These are phyloP conservation scores for Phalloptychus januarius DNA, from an alignment of 2,797 vertebrate genomes.

Conservation along the genomic window DNA sequence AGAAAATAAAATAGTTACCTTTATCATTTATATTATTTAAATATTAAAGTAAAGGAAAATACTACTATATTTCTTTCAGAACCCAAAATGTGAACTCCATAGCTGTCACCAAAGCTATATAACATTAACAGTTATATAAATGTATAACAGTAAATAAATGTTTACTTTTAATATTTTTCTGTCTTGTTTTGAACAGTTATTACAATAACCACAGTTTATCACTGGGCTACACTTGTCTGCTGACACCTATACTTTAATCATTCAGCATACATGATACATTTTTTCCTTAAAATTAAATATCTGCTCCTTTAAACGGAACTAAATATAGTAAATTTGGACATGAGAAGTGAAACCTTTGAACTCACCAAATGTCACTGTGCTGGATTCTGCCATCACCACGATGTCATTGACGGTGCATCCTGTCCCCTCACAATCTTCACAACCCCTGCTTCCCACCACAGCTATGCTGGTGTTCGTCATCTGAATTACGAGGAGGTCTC, in stretches of 20 bases:
- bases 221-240: not conserved
- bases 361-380: conserved; percentile 69
- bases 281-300: not conserved
- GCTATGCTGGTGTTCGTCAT: conserved; percentile 74
- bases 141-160: too few relatives aligned
- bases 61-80: too few relatives aligned
- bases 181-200: too few relatives aligned
- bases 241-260: not conserved
- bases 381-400: conserved; percentile 65
- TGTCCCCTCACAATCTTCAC: conserved; percentile 34
- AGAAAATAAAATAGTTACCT: too few relatives aligned
- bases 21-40: too few relatives aligned
- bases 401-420: conserved; percentile 68
- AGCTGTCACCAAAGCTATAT: too few relatives aligned
- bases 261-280: not conserved
- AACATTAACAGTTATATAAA: too few relatives aligned
- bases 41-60: too few relatives aligned
- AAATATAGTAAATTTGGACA: not conserved
- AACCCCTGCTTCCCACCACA: conserved; percentile 71
- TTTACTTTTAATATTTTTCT: too few relatives aligned
- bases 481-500: conserved; percentile 68
- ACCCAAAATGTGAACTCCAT: too few relatives aligned
- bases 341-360: not conserved
- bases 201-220: too few relatives aligned
- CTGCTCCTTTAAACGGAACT: not conserved